Percentiles rank a stretch among this genome's conserved stretches.
Evolutionary conservation across 2,797 vertebrate species (phyloP).

Genomic region (Eutrigla gurnardus): DNA sequence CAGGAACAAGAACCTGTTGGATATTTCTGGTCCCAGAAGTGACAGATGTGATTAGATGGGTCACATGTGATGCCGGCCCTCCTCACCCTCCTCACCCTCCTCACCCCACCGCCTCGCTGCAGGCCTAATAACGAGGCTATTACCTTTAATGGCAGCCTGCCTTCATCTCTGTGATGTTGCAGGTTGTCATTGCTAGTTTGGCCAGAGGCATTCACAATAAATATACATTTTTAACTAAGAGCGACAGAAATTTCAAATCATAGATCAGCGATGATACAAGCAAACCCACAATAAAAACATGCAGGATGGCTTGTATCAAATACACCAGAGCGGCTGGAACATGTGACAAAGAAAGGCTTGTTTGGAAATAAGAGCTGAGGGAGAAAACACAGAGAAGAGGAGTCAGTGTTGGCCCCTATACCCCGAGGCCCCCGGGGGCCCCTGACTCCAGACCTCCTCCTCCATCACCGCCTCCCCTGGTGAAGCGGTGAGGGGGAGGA

Average conservation of each 20-base stretch:
- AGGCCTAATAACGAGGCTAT: conserved; percentile 53
- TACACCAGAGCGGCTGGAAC: not conserved
- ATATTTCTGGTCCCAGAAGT: conserved; percentile 43
- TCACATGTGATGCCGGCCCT: conserved; percentile 44
- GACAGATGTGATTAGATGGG: conserved; percentile 61
- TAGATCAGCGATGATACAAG: conserved; percentile 9
- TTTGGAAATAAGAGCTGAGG: conserved; percentile 41
- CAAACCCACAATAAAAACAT: conserved; percentile 1
- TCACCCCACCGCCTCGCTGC: conserved; percentile 4
- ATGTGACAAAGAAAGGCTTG: conserved; percentile 38
- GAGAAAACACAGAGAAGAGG: conserved; percentile 32
- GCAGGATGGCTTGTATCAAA: not conserved
- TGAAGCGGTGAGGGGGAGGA: conserved; percentile 20
- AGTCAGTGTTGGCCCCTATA: conserved; percentile 33
- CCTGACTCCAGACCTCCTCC: conserved; percentile 34
- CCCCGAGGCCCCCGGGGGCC: conserved; percentile 23
- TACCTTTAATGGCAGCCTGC: conserved; percentile 58
- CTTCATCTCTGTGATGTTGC: conserved; percentile 46
- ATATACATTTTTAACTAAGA: conserved; percentile 42
- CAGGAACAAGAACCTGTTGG: conserved; percentile 33
- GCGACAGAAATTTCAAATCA: conserved; percentile 1
- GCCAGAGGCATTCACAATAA: conserved; percentile 27
- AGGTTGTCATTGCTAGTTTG: conserved; percentile 38
- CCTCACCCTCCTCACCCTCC: conserved; percentile 1
- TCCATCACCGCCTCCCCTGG: conserved; percentile 4